Conservation (phyloP, 1,140 invertebrate species). For the Apis cerana region DNA sequence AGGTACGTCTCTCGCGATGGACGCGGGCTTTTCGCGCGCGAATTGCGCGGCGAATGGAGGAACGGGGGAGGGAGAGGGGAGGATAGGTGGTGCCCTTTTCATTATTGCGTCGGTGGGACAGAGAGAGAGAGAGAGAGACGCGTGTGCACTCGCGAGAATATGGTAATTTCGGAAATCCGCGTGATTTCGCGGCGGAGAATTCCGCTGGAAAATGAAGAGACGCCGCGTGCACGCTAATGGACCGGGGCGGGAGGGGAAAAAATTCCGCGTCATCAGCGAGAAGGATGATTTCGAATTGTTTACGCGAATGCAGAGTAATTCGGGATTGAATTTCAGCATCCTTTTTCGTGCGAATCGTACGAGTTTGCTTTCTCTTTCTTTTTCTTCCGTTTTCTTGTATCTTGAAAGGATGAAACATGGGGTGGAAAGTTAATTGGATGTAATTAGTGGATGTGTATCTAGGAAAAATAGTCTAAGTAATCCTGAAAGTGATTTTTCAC, state of each 20-base stretch:
- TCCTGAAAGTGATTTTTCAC: no score
- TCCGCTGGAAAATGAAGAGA: neutral
- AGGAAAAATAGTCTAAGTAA: no score
- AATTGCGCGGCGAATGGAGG: neutral
- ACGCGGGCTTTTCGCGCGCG: constrained; percentile 41
- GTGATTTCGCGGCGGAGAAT: constrained; percentile 19
- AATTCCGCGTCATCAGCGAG: neutral
- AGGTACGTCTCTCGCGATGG: constrained; percentile 50
- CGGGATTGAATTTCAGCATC: neutral
- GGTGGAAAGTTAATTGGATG: no score
- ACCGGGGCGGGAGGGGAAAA: neutral
- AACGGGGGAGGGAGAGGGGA: neutral
- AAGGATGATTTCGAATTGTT: neutral
- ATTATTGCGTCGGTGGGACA: neutral
- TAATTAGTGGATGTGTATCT: no score
- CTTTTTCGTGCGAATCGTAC: no score
- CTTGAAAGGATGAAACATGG: no score
- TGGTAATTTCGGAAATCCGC: constrained; percentile 35
- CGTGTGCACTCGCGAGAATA: neutral
- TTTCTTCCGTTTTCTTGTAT: neutral
- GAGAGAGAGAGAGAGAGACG: neutral
- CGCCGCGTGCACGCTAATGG: constrained; percentile 17
- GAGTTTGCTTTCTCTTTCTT: neutral
- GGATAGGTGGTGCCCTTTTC: constrained; percentile 1
- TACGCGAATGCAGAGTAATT: neutral